Evolutionary conservation across 2,888 invertebrate species (phyloP), one percentile per base, ranked within the genome.

Genomic region (Siphlonurus alternatus): DNA sequence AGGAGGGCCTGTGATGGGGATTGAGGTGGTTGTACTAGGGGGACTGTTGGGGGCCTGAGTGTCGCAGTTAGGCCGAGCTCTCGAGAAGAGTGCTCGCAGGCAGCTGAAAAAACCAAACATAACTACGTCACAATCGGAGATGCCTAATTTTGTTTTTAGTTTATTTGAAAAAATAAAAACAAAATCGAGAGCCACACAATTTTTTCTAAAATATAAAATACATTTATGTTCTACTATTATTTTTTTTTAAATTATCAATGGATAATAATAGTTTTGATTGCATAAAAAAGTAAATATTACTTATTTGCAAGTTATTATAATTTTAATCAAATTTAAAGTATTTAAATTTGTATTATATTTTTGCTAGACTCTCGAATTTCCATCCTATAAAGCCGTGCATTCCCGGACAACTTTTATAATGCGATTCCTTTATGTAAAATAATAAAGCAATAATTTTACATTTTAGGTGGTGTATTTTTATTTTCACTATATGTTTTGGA

Each of bases 21-120:
- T 69, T 64, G 69, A 68, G 53, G 69, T 68, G 60, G 69, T 68
- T 51, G 87, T 83, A 83, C 83, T 76, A 85, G 87, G 75, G 82
- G 83, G 75, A 77, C 79, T 81, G 77, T 79, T 79, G 73, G 66
- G 67, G 69, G 65, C 69, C 70, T 66, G 70, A 70, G 67, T 69
- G 66, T 64, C 20, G 56, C 56, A 56, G 7, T n/a, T 62, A 68
- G 68, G 66, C 68, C 65, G 51, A 69, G 69, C 38, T 68, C 70
- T 67, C 70, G 83, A 79, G 89, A 89, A 80, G 88, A 90, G 79
- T 85, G 88, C 80, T 91, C 91, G 77, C 89, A 91, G 78, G 89
- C 90, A 85, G 88, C 82, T 86, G 78, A 74, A 79, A 77, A 77
- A 61, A 62, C 15, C 38, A 38, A 38, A 38, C 5, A 38, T 38